Conservation (phyloP, 2,113 vertebrate species). For the Isurus oxyrinchus region DNA sequence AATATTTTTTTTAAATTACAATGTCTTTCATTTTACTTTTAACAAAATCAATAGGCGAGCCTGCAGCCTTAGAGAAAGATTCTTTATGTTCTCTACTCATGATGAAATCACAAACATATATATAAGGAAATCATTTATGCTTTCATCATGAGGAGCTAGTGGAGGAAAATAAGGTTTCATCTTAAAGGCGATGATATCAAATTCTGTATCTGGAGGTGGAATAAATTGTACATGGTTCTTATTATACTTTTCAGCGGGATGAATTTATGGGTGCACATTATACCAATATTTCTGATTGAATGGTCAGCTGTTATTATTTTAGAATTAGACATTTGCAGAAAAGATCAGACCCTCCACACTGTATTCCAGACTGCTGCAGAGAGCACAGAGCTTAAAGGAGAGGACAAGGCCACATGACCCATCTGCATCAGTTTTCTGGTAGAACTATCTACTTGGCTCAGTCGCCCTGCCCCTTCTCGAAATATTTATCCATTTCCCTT, state of each 20-base stretch:
- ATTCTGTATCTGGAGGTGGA: neutral
- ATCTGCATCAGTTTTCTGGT: neutral
- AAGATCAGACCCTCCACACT: neutral
- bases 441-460: neutral
- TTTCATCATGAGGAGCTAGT: neutral
- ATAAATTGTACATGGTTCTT: neutral
- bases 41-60: neutral
- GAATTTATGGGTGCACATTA: neutral
- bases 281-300: neutral
- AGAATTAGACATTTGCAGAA: neutral
- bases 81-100: neutral
- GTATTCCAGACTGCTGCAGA: neutral
- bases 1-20: constrained; percentile 12
- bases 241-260: neutral
- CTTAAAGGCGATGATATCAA: neutral
- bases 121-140: neutral
- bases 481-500: neutral
- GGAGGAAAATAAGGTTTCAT: neutral
- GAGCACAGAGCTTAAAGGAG: neutral
- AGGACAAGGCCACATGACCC: neutral
- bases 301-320: neutral
- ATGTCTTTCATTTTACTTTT: constrained; percentile 1
- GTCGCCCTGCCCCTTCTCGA: neutral
- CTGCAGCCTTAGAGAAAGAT: neutral
- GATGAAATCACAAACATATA: neutral